Percentiles rank a stretch among this genome's conserved stretches.
phyloP scores from a whole-genome alignment of 2,797 vertebrate species.

The Karalla daura region DNA sequence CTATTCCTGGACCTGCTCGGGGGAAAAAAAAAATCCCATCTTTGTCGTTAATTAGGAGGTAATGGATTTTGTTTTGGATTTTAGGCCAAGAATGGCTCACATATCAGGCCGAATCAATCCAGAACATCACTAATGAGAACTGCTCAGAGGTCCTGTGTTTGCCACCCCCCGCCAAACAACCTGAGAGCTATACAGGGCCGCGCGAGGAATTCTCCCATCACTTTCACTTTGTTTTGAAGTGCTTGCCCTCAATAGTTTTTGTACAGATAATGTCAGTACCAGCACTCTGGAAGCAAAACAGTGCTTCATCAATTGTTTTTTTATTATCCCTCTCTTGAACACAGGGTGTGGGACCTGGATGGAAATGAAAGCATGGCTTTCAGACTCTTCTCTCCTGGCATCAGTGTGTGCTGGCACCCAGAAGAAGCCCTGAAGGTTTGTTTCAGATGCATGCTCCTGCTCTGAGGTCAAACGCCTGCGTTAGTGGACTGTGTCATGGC shows the following conservation, averaged over 20 bases:
- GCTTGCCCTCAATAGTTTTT: neutral
- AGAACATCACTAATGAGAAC: slow-evolving; percentile 34
- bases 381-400: slow-evolving; percentile 92
- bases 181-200: neutral
- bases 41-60: slow-evolving; percentile 58
- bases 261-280: neutral
- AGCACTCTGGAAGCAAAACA: slow-evolving; percentile 13
- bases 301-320: neutral
- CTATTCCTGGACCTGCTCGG: slow-evolving; percentile 49
- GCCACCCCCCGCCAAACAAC: slow-evolving; percentile 7
- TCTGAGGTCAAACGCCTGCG: neutral
- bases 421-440: slow-evolving; percentile 91
- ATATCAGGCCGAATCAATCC: slow-evolving; percentile 41
- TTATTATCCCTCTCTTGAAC: slow-evolving; percentile 18
- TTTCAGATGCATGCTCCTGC: neutral
- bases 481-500: neutral
- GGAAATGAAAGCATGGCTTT: slow-evolving; percentile 90
- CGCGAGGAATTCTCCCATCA: slow-evolving; percentile 13
- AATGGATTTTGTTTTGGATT: slow-evolving; percentile 37
- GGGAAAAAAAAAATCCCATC: slow-evolving; percentile 41
- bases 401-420: slow-evolving; percentile 98
- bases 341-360: slow-evolving; percentile 94
- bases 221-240: neutral
- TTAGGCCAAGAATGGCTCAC: slow-evolving; percentile 35
- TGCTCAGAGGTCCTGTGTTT: slow-evolving; percentile 34